Conservation (phyloP, 2,888 invertebrate genomes). For the Melanophora roralis region DNA sequence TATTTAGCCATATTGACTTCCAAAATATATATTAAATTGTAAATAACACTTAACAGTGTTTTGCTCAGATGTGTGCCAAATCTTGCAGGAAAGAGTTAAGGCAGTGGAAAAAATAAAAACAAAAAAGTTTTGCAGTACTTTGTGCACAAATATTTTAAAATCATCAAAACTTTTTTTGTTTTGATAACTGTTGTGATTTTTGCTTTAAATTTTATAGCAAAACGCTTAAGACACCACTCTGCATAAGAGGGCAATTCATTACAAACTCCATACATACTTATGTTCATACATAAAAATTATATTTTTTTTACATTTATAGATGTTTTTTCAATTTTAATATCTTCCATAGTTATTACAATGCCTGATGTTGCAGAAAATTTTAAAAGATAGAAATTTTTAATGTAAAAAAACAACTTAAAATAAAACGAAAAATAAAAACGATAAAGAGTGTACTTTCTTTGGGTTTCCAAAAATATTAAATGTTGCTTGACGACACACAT, state of each 20-base stretch:
- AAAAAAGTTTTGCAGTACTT: no score
- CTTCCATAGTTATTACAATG: background rate
- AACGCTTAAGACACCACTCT: background rate
- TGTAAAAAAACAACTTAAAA: background rate
- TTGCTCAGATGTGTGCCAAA: no score
- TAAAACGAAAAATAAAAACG: background rate
- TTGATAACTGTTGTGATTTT: no score
- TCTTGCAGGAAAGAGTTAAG: no score
- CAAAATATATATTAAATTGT: no score
- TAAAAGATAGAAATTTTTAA: slow-evolving; percentile 9
- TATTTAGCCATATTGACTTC: no score
- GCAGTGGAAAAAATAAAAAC: no score
- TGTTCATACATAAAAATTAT: no score
- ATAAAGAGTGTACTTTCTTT: background rate
- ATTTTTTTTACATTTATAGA: background rate
- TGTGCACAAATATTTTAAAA: no score
- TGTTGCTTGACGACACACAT: slow-evolving; percentile 20
- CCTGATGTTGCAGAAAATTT: slow-evolving; percentile 16
- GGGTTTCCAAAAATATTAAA: background rate
- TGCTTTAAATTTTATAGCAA: no score
- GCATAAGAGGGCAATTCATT: background rate
- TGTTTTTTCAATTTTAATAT: background rate
- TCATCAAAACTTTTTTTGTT: no score
- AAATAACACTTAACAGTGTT: no score
- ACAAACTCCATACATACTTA: background rate